A percentile compares a stretch with the other conserved stretches of the same genome.
These are phyloP conservation scores for Orbicella faveolata DNA, from an alignment of 64 coral and sea anemone species.

Conservation along the genomic window DNA sequence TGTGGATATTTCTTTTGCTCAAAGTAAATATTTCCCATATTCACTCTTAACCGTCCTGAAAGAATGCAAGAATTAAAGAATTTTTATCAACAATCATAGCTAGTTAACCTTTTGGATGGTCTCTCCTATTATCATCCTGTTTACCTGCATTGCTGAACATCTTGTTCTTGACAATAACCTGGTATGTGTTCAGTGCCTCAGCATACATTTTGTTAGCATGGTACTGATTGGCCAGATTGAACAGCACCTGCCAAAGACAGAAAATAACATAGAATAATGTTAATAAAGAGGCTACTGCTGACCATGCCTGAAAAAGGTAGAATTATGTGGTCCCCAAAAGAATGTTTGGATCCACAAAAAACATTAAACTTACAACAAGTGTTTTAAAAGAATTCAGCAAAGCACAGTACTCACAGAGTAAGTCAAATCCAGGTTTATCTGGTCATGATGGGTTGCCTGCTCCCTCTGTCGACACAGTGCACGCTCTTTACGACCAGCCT, in stretches of 20 bases:
- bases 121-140: no score
- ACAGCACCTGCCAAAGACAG: constrained; percentile 69
- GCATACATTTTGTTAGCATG: constrained; percentile 89
- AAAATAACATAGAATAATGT: background rate
- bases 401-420: constrained; percentile 83
- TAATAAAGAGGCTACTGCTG: background rate
- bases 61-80: background rate
- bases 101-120: background rate
- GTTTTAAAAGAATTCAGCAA: background rate
- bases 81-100: no score
- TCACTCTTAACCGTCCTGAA: constrained; percentile 86
- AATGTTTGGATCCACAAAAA: no score
- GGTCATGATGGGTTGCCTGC: constrained; percentile 88
- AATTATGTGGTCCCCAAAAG: no score
- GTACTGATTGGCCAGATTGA: constrained; percentile 96
- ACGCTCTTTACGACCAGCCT: constrained; percentile 89
- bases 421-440: constrained; percentile 93
- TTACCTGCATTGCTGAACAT: constrained; percentile 99
- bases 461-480: constrained; percentile 91
- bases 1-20: constrained; percentile 86
- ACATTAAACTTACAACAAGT: background rate
- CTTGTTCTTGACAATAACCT: constrained; percentile 99
- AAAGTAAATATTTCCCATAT: constrained; percentile 98
- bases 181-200: constrained; percentile 94
- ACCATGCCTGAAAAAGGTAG: background rate